Conservation (phyloP, 2,113 vertebrate genomes). For the Brevimyrus niger region DNA sequence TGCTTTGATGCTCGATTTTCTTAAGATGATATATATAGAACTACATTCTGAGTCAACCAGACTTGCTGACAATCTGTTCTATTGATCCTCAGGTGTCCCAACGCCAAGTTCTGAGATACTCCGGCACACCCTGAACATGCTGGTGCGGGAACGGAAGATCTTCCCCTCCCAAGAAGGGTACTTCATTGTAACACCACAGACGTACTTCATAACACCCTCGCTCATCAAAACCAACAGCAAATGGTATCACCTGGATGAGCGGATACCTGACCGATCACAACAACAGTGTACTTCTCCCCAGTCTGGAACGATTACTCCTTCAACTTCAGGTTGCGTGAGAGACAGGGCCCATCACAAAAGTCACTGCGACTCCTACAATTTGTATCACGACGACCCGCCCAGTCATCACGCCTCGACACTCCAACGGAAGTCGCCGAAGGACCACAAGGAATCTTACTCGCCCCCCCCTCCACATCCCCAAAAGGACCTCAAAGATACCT, state of each 20-base stretch:
- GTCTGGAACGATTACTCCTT: slow-evolving; percentile 81
- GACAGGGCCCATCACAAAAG: slow-evolving; percentile 81
- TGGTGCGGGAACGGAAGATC: slow-evolving; percentile 95
- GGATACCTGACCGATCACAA: slow-evolving; percentile 70
- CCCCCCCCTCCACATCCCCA: slow-evolving; percentile 53
- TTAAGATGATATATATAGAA: not conserved
- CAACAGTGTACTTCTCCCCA: slow-evolving; percentile 81
- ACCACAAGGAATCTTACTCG: slow-evolving; percentile 69
- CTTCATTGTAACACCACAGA: slow-evolving; percentile 96
- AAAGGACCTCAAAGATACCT: slow-evolving; percentile 78
- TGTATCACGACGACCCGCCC: slow-evolving; percentile 81
- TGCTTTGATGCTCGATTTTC: not conserved
- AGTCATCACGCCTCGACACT: slow-evolving; percentile 83
- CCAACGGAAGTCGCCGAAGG: slow-evolving; percentile 81
- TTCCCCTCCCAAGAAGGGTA: slow-evolving; percentile 93
- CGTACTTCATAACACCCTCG: slow-evolving; percentile 97
- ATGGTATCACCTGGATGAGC: slow-evolving; percentile 77
- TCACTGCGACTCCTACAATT: slow-evolving; percentile 84
- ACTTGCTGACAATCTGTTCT: not conserved
- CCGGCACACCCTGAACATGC: slow-evolving; percentile 87
- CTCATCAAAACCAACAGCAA: slow-evolving; percentile 83
- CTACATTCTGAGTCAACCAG: not conserved
- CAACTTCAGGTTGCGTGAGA: slow-evolving; percentile 82
- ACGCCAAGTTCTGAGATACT: slow-evolving; percentile 94
- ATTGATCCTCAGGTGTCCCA: slow-evolving; percentile 67